Percentiles rank a stretch among this genome's conserved stretches.
Conservation (phyloP, 2,797 vertebrate species). For the Urosaurus nigricauda region DNA sequence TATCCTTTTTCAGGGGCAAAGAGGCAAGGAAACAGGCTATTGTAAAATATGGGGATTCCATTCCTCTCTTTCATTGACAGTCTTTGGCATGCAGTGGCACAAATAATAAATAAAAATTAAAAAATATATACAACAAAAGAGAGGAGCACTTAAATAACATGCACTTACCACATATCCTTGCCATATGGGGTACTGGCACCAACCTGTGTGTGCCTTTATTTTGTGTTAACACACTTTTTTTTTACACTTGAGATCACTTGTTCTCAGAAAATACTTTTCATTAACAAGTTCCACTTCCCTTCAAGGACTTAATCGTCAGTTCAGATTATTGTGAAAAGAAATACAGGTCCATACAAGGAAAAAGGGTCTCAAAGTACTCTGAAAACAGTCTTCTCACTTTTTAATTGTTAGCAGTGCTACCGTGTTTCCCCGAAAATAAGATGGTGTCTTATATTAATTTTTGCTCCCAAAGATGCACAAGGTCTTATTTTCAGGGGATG, state of each 20-base stretch:
- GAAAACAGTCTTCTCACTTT: neutral
- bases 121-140: neutral
- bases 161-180: neutral
- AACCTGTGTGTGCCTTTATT: neutral
- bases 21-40: neutral
- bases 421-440: no score
- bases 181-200: neutral
- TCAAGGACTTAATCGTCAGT: neutral
- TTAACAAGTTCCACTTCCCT: neutral
- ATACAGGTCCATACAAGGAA: neutral
- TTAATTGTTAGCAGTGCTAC: neutral
- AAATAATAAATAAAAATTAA: neutral
- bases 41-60: neutral
- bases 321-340: neutral
- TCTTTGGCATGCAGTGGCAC: neutral
- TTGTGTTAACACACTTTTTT: no score
- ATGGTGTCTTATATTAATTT: no score
- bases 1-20: neutral
- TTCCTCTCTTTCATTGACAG: neutral
- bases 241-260: neutral
- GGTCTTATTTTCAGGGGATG: no score
- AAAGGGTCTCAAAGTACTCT: neutral
- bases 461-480: no score
- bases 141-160: neutral
- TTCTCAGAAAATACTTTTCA: neutral